Evolutionary conservation across 2,797 vertebrate genomes (phyloP).

Genomic region (Adelosebastes latens): DNA sequence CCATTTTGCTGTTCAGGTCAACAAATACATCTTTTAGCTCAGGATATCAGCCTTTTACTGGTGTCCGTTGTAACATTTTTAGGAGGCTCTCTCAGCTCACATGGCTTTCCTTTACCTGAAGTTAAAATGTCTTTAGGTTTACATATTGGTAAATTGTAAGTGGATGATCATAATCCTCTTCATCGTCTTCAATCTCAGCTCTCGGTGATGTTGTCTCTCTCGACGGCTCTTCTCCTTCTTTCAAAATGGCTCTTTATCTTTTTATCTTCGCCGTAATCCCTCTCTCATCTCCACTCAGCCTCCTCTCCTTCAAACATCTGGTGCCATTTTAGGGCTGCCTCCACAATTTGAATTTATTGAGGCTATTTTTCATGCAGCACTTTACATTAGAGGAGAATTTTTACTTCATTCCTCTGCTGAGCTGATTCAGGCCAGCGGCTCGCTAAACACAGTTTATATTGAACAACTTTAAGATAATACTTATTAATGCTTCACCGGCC

Average conservation of each 20-base stretch:
- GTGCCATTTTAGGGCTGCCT: constrained; percentile 1
- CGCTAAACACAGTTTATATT: too few relatives aligned
- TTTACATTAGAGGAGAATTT: neutral
- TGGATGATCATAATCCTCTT: neutral
- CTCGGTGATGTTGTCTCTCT: neutral
- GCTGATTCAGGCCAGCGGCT: neutral
- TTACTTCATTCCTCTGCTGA: neutral
- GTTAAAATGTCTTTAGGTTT: neutral
- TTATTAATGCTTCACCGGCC: too few relatives aligned
- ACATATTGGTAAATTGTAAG: neutral
- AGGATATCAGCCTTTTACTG: too few relatives aligned
- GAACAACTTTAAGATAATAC: too few relatives aligned
- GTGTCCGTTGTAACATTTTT: too few relatives aligned
- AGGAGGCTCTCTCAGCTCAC: neutral
- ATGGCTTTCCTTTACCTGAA: neutral
- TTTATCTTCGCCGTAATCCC: constrained; percentile 13
- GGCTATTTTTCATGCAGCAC: constrained; percentile 1
- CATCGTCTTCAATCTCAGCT: neutral
- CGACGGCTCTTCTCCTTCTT: neutral
- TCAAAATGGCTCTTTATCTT: neutral
- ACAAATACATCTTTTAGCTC: too few relatives aligned
- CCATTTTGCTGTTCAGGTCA: too few relatives aligned
- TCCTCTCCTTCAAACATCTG: constrained; percentile 24
- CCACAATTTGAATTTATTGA: constrained; percentile 35
- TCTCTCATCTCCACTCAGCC: neutral